Percentiles rank a stretch among this genome's conserved stretches.
Conservation (phyloP, 2,113 vertebrate genomes). For the Tychaedon coryphoeus region DNA sequence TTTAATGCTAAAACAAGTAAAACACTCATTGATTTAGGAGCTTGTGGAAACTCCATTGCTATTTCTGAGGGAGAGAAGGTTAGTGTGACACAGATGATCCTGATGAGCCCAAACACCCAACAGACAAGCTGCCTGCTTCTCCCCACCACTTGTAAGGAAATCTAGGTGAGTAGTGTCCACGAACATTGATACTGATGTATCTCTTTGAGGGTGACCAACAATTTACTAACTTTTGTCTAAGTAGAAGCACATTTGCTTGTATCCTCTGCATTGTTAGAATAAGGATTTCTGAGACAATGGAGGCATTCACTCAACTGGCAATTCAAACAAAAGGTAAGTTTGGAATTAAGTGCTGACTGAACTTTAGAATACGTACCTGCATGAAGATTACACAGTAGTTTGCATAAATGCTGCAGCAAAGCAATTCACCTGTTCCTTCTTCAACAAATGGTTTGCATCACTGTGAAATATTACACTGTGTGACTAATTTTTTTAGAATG, state of each 20-base stretch:
- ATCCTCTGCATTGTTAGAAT: background rate
- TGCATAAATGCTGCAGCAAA: background rate
- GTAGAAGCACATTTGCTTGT: background rate
- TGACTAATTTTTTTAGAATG: background rate
- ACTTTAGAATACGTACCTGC: background rate
- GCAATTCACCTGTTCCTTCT: background rate
- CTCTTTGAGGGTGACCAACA: background rate
- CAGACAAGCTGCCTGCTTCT: background rate
- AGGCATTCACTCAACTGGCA: background rate
- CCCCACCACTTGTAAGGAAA: background rate
- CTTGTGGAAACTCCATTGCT: background rate
- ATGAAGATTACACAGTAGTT: background rate
- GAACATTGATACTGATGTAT: background rate
- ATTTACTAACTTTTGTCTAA: background rate
- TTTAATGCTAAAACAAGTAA: background rate
- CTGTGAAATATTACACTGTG: background rate
- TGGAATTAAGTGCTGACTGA: background rate
- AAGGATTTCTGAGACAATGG: background rate
- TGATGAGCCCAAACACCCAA: background rate
- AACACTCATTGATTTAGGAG: background rate
- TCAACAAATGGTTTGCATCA: background rate
- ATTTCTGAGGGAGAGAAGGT: background rate
- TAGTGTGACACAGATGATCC: background rate
- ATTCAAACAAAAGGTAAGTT: background rate
- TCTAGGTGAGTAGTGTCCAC: background rate